Evolutionary conservation across 2,113 vertebrate species (phyloP).

Genomic region (Oncorhynchus kisutch): DNA sequence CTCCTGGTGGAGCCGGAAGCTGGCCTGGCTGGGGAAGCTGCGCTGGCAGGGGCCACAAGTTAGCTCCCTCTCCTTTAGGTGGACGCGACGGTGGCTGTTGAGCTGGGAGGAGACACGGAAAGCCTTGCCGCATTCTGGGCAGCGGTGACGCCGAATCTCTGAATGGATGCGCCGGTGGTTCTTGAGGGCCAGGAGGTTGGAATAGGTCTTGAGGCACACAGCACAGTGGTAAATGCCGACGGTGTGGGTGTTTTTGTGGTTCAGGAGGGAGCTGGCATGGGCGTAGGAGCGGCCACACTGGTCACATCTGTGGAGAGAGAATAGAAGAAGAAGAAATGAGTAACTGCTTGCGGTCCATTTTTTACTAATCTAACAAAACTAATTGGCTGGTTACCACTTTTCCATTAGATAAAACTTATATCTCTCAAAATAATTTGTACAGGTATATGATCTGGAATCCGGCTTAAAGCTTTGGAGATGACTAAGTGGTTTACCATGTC

Average conservation of each 20-base stretch:
- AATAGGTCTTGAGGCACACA: conserved; percentile 81
- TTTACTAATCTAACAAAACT: conserved; percentile 25
- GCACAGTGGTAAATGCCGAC: conserved; percentile 81
- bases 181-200: conserved; percentile 81
- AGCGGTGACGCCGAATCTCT: conserved; percentile 73
- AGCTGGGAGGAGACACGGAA: conserved; percentile 79
- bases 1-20: conserved; percentile 80
- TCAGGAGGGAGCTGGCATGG: conserved; percentile 81
- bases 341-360: conserved; percentile 1
- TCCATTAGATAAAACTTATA: conserved; percentile 11
- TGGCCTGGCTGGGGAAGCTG: conserved; percentile 78
- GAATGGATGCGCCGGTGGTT: conserved; percentile 84
- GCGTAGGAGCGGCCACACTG: conserved; percentile 83
- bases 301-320: conserved; percentile 76
- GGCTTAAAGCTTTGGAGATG: conserved; percentile 59
- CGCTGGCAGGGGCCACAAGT: conserved; percentile 82
- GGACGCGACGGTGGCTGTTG: conserved; percentile 72
- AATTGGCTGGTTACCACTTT: conserved; percentile 60
- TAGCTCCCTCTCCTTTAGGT: conserved; percentile 77
- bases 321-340: conserved; percentile 35
- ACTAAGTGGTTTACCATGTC: conserved; percentile 56
- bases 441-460: conserved; percentile 84
- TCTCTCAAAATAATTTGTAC: conserved; percentile 40
- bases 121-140: conserved; percentile 77
- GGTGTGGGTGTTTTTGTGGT: conserved; percentile 83